Evolutionary conservation across 2,797 vertebrate species (phyloP).

Genomic region (Anniella stebbinsi): DNA sequence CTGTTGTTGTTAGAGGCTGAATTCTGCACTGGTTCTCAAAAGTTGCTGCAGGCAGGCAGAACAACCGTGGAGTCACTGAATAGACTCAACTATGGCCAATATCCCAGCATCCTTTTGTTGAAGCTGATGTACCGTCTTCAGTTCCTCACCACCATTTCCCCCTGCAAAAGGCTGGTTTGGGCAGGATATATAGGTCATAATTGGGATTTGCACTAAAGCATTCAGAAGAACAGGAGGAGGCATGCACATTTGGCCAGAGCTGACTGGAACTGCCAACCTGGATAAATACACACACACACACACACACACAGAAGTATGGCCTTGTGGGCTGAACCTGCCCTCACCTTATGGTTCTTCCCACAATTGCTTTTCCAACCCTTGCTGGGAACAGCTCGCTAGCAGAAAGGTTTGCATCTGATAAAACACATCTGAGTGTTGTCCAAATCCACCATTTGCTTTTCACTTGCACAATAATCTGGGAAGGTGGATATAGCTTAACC

Average conservation of each 20-base stretch:
- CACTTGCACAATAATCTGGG: constrained; percentile 8
- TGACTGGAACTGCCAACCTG: not conserved
- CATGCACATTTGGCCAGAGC: not conserved
- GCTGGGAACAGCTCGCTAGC: not conserved
- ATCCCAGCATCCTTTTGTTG: not conserved
- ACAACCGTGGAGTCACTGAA: not conserved
- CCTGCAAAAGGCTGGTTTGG: not conserved
- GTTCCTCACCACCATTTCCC: not conserved
- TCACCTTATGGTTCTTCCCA: not conserved
- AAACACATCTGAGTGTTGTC: not conserved
- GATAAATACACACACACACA: not conserved
- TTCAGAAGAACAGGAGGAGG: not conserved
- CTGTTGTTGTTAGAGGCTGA: not conserved
- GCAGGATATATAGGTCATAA: not conserved
- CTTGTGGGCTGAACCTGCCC: constrained; percentile 2
- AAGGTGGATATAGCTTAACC: not conserved
- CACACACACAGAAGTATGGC: not conserved
- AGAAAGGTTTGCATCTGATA: constrained; percentile 6
- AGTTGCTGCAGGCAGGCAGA: not conserved
- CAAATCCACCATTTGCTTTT: not conserved
- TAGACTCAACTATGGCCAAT: too few relatives aligned
- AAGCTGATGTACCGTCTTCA: not conserved
- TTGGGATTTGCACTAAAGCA: not conserved
- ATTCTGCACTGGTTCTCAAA: not conserved
- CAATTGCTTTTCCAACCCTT: not conserved